A percentile compares a stretch with the other conserved stretches of the same genome.
Evolutionary conservation across 2,113 vertebrate species (phyloP).

Genomic region (Piprites chloris): DNA sequence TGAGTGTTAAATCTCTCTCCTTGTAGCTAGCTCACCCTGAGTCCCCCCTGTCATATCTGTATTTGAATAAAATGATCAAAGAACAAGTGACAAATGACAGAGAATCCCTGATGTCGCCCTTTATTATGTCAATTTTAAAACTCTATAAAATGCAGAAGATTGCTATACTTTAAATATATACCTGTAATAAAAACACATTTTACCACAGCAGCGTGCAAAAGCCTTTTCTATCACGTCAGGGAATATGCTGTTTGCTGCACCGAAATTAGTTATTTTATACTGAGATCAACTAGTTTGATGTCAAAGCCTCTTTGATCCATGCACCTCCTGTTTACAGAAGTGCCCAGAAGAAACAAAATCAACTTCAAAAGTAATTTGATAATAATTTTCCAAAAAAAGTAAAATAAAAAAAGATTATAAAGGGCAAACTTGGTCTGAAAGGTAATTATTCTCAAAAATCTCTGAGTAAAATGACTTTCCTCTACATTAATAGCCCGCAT

Average conservation of each 20-base stretch:
- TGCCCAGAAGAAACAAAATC: not conserved
- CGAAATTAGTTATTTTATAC: not conserved
- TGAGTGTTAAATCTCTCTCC: fast-evolving
- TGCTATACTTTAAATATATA: not conserved
- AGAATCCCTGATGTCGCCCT: not conserved
- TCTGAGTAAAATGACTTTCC: not conserved
- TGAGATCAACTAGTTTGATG: not conserved
- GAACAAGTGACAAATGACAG: not conserved
- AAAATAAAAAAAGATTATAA: not conserved
- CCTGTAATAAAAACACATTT: not conserved
- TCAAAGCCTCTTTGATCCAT: not conserved
- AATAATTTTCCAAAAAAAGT: not conserved
- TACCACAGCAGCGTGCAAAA: not conserved
- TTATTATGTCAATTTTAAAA: not conserved
- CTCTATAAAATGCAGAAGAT: not conserved
- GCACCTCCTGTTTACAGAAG: not conserved
- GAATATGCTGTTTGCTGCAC: not conserved
- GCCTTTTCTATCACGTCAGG: not conserved
- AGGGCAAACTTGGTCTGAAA: not conserved
- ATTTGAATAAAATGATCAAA: not conserved
- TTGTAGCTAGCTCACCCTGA: not conserved
- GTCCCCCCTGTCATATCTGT: too few relatives aligned
- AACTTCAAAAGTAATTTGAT: constrained; percentile 8
- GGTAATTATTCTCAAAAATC: not conserved
- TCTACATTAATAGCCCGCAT: not conserved